Base-by-base conservation (phyloP, 2,797 vertebrate species). In the Molossus molossus region DNA sequence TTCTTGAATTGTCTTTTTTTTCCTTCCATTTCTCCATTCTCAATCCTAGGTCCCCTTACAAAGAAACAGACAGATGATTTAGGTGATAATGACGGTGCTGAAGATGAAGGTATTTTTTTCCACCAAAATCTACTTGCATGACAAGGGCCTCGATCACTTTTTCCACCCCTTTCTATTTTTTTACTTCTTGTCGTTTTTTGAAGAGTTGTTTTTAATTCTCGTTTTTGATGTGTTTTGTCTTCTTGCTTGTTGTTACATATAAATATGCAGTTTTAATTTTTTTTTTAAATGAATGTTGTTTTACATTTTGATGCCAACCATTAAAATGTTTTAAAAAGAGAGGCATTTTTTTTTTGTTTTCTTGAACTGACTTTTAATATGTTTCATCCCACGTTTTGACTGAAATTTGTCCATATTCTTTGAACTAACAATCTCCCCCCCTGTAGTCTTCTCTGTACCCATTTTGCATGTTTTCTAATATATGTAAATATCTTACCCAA, bases 31-130 rank as follows among this genome's bases (percentile, higher is more conserved):
- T 99, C 99, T 99, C 98, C 99, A 95, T 99, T 99, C 99, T 99
- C 99, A 99, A 99, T 99, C 99, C 99, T 99, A 99, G 99, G 99
- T 99, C 99, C 99, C 99, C 99, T 99, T 99, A 99, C 99, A 99
- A 99, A 99, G 99, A 99, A 99, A 99, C 99, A 99, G 99, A 99
- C 99, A 99, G 99, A 99, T 99, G 99, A 99, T 99, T 99, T 99
- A 99, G 99, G 99, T 99, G 99, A 99, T 99, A 99, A 99, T 99
- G 99, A 99, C 99, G 99, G 99, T 99, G 99, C 99, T 98, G 99
- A 99, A 98, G 99, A 99, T 98, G 99, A 99, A 99, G 99, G 99
- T 99, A 99, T 99, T 99, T 99, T 99, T 98, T 99, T 98, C 98
- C 98, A 98, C 99, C 99, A 99, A 99, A 99, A 99, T 96, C 98